phyloP scores from a whole-genome alignment of 2,113 vertebrate species.

The Okapia johnstoni region DNA sequence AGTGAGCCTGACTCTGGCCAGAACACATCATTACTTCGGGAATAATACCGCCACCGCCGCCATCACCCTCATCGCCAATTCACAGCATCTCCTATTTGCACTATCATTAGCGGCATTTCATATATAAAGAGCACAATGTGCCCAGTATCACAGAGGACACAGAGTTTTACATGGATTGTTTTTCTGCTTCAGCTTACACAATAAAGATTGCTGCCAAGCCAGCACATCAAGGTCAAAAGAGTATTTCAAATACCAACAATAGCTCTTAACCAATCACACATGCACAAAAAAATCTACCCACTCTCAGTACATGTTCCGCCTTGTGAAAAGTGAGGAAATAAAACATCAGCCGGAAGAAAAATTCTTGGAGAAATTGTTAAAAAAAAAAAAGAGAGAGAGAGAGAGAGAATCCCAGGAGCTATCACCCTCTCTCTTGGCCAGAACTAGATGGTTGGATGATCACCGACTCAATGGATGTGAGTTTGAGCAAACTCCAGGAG shows the following conservation, averaged over 20 bases:
- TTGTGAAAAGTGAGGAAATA: neutral
- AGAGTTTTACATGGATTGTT: neutral
- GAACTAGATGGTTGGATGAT: neutral
- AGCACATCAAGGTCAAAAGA: neutral
- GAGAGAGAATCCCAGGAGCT: neutral
- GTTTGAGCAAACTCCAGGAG: neutral
- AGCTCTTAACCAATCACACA: neutral
- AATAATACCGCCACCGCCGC: fast-evolving
- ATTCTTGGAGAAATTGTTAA: neutral
- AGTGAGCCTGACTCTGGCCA: neutral
- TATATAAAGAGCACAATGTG: neutral
- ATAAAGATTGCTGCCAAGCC: neutral
- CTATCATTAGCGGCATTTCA: neutral
- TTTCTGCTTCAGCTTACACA: neutral
- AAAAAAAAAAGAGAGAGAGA: neutral
- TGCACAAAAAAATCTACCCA: neutral
- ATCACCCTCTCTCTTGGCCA: neutral
- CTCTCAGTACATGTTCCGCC: neutral
- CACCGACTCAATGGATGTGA: neutral
- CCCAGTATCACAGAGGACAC: neutral
- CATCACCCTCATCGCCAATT: neutral
- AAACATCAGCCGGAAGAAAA: neutral
- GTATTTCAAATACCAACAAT: neutral
- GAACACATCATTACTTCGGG: neutral
- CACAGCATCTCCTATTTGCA: neutral